These are phyloP conservation scores for Pentalonia nigronervosa DNA, from an alignment of 1,140 invertebrate genomes.

Conservation along the genomic window DNA sequence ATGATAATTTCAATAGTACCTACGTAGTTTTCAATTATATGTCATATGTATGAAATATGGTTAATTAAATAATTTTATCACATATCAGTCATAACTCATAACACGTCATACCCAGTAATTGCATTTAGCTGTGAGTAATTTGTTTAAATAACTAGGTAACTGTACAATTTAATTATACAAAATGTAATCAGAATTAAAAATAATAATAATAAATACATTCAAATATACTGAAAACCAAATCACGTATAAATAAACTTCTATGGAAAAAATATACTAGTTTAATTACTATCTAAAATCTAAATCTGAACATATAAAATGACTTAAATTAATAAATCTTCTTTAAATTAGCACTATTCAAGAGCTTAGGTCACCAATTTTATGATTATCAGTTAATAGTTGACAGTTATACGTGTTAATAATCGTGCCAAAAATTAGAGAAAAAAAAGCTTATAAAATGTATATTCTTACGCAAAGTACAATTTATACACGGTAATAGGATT, in stretches of 20 bases:
- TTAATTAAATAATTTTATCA: constrained; percentile 1
- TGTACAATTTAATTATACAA: neutral
- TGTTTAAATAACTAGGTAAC: neutral
- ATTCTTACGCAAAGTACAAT: neutral
- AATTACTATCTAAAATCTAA: neutral
- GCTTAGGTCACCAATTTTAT: neutral
- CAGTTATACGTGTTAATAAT: neutral
- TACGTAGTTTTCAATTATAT: neutral
- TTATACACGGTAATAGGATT: neutral
- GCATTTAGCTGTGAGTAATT: neutral
- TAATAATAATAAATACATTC: neutral
- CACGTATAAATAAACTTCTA: neutral
- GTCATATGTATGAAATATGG: neutral
- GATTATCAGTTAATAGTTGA: neutral
- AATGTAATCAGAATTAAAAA: neutral
- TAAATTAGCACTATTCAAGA: neutral
- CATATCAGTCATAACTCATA: neutral
- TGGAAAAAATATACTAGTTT: neutral
- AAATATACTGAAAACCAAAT: neutral
- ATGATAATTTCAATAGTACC: neutral
- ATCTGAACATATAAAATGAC: neutral
- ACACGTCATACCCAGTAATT: neutral
- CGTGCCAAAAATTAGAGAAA: constrained; percentile 7
- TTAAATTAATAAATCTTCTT: neutral
- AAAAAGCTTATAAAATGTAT: neutral